These are phyloP conservation scores for Crotalus horridus DNA, from an alignment of 2,113 vertebrate genomes.

Conservation along the genomic window DNA sequence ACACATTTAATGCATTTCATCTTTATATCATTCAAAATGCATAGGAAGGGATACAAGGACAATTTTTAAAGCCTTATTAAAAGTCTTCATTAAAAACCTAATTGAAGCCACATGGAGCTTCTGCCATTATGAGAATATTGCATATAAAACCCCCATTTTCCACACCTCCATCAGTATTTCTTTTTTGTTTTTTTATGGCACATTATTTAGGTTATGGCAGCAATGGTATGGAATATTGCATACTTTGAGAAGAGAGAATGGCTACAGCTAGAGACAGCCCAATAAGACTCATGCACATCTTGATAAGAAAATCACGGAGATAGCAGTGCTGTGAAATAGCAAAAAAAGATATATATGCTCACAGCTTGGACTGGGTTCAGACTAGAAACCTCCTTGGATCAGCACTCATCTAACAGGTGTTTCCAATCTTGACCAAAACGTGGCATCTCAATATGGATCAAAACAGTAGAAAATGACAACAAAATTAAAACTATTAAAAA, in stretches of 20 bases:
- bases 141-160: slow-evolving; percentile 72
- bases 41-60: slow-evolving; percentile 78
- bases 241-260: slow-evolving; percentile 59
- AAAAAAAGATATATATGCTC: background rate
- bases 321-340: background rate
- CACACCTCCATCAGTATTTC: slow-evolving; percentile 54
- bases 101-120: slow-evolving; percentile 65
- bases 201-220: slow-evolving; percentile 58
- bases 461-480: background rate
- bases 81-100: slow-evolving; percentile 68
- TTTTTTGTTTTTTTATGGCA: slow-evolving; percentile 63
- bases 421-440: background rate
- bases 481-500: background rate
- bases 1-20: slow-evolving; percentile 77
- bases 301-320: slow-evolving; percentile 10
- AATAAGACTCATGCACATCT: slow-evolving; percentile 4
- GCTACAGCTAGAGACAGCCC: slow-evolving; percentile 47
- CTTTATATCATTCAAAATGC: slow-evolving; percentile 77
- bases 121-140: slow-evolving; percentile 72
- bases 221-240: slow-evolving; percentile 68
- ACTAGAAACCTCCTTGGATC: background rate
- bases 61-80: slow-evolving; percentile 65
- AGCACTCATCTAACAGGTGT: background rate
- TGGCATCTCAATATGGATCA: accelerated
- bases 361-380: background rate